Evolutionary conservation across 2,888 invertebrate species (phyloP).

Genomic region (Drosophila kanekoi): DNA sequence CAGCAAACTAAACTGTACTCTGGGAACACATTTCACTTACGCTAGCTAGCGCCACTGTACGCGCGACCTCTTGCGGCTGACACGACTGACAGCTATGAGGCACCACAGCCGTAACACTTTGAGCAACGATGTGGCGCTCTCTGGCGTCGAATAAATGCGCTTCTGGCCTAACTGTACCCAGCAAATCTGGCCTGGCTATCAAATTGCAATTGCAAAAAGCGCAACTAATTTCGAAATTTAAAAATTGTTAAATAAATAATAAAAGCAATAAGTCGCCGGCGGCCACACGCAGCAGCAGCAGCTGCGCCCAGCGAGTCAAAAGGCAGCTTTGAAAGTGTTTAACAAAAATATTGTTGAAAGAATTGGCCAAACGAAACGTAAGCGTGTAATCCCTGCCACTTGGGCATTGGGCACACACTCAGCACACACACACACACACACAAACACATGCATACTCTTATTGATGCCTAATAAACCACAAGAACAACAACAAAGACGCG

Average conservation of each 20-base stretch:
- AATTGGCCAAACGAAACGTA: conserved; percentile 22
- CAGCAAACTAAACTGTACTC: background rate
- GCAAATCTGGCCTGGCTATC: conserved; percentile 19
- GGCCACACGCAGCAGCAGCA: conserved; percentile 31
- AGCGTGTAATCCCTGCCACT: conserved; percentile 58
- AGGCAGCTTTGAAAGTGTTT: conserved; percentile 35
- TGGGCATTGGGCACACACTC: conserved; percentile 17
- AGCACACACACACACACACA: conserved; percentile 37
- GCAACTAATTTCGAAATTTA: conserved; percentile 41
- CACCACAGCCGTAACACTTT: no score
- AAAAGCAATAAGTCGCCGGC: conserved; percentile 17
- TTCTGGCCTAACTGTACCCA: conserved; percentile 18
- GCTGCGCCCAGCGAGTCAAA: conserved; percentile 1
- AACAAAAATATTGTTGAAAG: conserved; percentile 31
- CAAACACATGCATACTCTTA: background rate
- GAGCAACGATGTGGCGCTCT: background rate
- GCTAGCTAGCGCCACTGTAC: conserved; percentile 9
- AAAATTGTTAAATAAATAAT: conserved; percentile 18
- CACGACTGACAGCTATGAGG: rapidly evolving
- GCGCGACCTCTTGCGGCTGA: background rate
- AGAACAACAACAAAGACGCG: conserved; percentile 60
- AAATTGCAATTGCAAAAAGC: conserved; percentile 34
- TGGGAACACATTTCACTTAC: background rate
- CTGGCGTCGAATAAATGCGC: conserved; percentile 22
- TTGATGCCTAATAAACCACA: conserved; percentile 30